phyloP scores from a whole-genome alignment of 2,113 vertebrate species.

The Euleptes europaea region DNA sequence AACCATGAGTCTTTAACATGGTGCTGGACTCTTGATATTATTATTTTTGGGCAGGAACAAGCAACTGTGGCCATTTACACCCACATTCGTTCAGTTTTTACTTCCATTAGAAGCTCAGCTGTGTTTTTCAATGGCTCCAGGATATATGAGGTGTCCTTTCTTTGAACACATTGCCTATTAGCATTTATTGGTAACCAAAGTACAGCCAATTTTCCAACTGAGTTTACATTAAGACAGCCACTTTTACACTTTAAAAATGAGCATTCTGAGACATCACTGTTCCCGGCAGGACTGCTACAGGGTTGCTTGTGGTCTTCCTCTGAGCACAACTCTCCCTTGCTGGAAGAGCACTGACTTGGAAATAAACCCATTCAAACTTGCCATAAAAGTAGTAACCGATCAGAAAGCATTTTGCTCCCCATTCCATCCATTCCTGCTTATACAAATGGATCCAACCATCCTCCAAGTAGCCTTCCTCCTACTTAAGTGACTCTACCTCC shows the following conservation, averaged over 20 bases:
- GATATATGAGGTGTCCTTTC: not conserved
- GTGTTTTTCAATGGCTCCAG: no score
- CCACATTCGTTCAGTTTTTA: no score
- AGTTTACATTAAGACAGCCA: not conserved
- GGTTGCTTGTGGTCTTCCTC: no score
- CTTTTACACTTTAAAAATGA: not conserved
- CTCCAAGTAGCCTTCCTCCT: no score
- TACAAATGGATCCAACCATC: not conserved
- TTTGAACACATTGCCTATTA: not conserved
- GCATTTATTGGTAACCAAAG: not conserved
- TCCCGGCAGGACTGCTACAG: no score
- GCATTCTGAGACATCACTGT: no score
- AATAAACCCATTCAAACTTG: not conserved
- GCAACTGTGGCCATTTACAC: no score
- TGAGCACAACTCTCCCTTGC: not conserved
- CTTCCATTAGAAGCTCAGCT: no score
- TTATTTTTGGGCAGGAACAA: no score
- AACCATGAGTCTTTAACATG: not conserved
- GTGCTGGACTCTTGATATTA: not conserved
- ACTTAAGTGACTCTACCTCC: no score
- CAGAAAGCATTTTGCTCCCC: not conserved
- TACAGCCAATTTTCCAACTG: not conserved
- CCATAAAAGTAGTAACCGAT: not conserved
- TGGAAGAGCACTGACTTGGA: not conserved
- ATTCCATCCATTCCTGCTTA: not conserved